Conservation (phyloP, 53 echinoderm and acorn worm species). For the Holothuria leucospilota region DNA sequence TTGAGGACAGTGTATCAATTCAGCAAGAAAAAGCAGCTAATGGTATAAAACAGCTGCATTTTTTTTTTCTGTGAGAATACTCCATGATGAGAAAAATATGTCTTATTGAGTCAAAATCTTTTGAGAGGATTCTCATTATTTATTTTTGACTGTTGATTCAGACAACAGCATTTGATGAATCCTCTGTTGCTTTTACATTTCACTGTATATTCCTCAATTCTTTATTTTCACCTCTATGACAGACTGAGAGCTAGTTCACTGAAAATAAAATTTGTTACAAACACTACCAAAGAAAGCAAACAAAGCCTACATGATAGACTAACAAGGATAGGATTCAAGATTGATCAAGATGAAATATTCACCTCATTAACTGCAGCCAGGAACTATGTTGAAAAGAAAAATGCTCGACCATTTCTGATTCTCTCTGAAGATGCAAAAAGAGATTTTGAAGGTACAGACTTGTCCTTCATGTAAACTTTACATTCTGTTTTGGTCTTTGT, state of each 20-base stretch:
- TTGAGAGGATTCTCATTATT: no score
- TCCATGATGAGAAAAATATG: no score
- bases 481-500: no score
- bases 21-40: no score
- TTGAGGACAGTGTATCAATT: no score
- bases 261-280: conserved; percentile 93
- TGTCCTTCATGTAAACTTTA: background rate
- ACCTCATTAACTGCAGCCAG: conserved; percentile 93
- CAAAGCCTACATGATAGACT: conserved; percentile 72
- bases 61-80: no score
- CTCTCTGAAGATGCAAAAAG: conserved; percentile 82
- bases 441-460: conserved; percentile 81
- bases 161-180: no score
- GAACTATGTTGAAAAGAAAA: conserved; percentile 64
- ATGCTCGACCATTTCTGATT: conserved; percentile 76
- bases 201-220: background rate
- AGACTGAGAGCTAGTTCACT: conserved; percentile 75
- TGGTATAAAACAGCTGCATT: no score
- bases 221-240: conserved; percentile 10
- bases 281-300: conserved; percentile 95
- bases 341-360: conserved; percentile 80
- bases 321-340: conserved; percentile 76
- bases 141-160: no score
- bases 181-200: background rate
- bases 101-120: no score